Percentiles rank a stretch among this genome's conserved stretches.
Evolutionary conservation across 2,888 invertebrate species (phyloP).

Genomic region (Amblyjoppa proteus): DNA sequence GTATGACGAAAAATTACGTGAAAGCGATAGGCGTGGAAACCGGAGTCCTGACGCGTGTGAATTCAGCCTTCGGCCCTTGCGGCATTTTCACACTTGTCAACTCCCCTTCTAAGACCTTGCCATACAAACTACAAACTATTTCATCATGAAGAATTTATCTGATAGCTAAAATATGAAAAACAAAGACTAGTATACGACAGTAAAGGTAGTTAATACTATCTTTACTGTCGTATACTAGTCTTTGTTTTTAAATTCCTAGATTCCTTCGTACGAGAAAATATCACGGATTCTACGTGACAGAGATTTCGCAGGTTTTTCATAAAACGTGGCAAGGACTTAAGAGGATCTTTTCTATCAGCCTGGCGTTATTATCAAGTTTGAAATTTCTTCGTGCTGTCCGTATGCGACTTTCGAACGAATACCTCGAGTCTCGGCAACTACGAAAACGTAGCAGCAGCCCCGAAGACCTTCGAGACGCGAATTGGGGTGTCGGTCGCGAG

Average conservation of each 20-base stretch:
- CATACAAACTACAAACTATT: too few relatives aligned
- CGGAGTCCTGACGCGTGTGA: too few relatives aligned
- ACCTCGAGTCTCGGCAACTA: conserved; percentile 35
- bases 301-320: conserved; percentile 26
- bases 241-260: not conserved
- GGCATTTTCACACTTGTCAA: too few relatives aligned
- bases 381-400: conserved; percentile 25
- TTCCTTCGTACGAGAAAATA: not conserved
- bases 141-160: not conserved
- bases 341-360: conserved; percentile 24
- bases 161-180: not conserved
- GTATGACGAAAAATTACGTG: too few relatives aligned
- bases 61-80: too few relatives aligned
- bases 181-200: not conserved
- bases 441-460: conserved; percentile 24
- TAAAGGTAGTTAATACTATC: not conserved
- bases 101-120: too few relatives aligned
- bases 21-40: too few relatives aligned
- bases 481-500: conserved; percentile 76
- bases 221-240: too few relatives aligned
- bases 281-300: conserved; percentile 9
- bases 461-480: conserved; percentile 59
- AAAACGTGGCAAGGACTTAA: conserved; percentile 22
- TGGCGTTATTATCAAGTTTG: conserved; percentile 34
- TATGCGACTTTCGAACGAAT: conserved; percentile 33